Base-by-base conservation (phyloP, 2,888 invertebrate species). In the Calephelis perditalis region DNA sequence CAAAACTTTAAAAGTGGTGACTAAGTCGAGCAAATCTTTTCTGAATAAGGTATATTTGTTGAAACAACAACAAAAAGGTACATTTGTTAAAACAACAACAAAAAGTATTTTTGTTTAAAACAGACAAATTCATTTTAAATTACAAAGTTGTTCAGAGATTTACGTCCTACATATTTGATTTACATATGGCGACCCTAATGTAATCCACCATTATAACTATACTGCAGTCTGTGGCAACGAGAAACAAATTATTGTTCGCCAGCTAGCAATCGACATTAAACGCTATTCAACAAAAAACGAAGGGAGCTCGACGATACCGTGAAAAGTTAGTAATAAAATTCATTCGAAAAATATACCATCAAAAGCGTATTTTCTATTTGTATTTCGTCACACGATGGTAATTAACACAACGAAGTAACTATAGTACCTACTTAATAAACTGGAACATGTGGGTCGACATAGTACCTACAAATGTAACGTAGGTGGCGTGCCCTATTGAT, bases 391-490 rank as follows among this genome's bases (percentile, higher is more conserved):
- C n/a, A 26, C 26, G 49, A 15, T 10, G 9, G 35, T 35, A 52
- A 52, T 35, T 52, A 52, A 10, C 3, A 10, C 5, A 6, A 26
- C 52, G 10, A 35, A 52, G 52, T 52, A 52, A 52, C 10, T 26
- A 52, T 15, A 26, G 35, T 26, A 26, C 10, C 10, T 52, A 52
- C 12, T 69, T 70, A 71, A 73, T 81, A 82, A 88, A 85, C 78
- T 86, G 76, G 87, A 83, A 75, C 86, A 82, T 68, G 71, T 79
- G 72, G 77, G 82, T 84, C 86, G 87, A 84, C 86, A 87, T 77
- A 82, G 81, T 83, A 82, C 78, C 81, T 52, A 58, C 78, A 81
- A 56, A 57, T 58, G 47, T 58, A 47, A 75, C 70, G 84, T 82
- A 79, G 84, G 84, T 79, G 80, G 82, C 77, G 8, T 75, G 78